phyloP scores from a whole-genome alignment of 1,140 invertebrate genomes.

The Ceratoteleas bidentatus region DNA sequence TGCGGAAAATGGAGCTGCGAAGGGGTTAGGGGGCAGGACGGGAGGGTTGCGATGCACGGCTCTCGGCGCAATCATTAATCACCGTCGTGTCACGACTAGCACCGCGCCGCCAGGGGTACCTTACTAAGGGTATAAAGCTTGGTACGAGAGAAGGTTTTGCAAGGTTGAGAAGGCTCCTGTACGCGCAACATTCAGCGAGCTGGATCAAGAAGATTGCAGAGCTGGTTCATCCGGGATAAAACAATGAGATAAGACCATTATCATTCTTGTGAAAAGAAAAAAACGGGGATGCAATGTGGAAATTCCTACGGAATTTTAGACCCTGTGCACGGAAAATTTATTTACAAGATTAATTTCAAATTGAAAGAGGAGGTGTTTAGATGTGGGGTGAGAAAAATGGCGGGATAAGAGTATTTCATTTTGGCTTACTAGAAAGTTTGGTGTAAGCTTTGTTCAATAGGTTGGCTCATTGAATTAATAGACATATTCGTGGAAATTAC shows the following conservation, averaged over 20 bases:
- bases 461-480: too few species aligned
- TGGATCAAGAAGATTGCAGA: conserved; percentile 69
- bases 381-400: too few species aligned
- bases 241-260: conserved; percentile 75
- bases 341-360: too few species aligned
- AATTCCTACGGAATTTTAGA: conserved; percentile 21
- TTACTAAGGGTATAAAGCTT: conserved; percentile 77
- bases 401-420: too few species aligned
- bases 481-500: too few species aligned
- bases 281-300: conserved; percentile 40
- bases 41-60: conserved; percentile 72
- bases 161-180: conserved; percentile 75
- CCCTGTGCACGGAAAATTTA: background rate
- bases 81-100: conserved; percentile 80
- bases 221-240: conserved; percentile 67
- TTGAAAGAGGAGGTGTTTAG: too few species aligned
- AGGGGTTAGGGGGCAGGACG: conserved; percentile 36
- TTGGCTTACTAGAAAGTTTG: too few species aligned
- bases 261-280: conserved; percentile 66
- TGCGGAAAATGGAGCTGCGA: conserved; percentile 55
- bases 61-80: conserved; percentile 80
- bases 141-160: conserved; percentile 68
- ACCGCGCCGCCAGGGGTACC: conserved; percentile 79
- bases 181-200: conserved; percentile 57
- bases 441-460: too few species aligned